Evolutionary conservation across 2,888 invertebrate species (phyloP).

Genomic region (Silvanus unidentatus): DNA sequence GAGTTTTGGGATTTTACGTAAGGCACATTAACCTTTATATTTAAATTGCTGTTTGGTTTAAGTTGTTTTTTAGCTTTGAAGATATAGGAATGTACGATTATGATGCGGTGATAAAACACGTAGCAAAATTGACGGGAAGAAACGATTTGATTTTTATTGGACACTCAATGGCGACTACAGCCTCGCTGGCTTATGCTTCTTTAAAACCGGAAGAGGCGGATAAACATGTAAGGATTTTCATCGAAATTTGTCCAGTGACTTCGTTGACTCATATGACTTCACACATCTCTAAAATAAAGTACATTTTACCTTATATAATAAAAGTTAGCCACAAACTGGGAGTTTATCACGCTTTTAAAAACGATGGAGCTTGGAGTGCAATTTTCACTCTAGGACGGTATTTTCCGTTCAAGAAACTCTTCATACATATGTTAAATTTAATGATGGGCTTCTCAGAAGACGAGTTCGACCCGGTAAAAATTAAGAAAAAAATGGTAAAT

Average conservation of each 20-base stretch:
- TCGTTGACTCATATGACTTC: conserved; percentile 8
- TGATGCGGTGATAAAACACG: conserved; percentile 11
- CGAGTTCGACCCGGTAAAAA: background rate
- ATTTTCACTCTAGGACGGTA: too few relatives aligned
- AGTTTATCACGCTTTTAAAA: too few relatives aligned
- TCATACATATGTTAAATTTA: too few relatives aligned
- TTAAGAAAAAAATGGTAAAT: too few relatives aligned
- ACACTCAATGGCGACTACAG: conserved; percentile 18
- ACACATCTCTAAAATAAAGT: background rate
- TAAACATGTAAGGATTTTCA: conserved; percentile 12
- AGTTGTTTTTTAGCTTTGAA: conserved; percentile 21
- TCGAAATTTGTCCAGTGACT: conserved; percentile 11
- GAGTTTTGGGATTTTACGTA: conserved; percentile 18
- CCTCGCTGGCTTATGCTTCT: conserved; percentile 15
- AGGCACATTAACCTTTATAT: too few relatives aligned
- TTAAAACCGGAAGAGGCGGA: conserved; percentile 12
- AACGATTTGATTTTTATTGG: conserved; percentile 14
- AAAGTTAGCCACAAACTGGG: background rate
- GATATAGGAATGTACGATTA: conserved; percentile 21
- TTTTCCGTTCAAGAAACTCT: too few relatives aligned
- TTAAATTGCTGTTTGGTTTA: too few relatives aligned
- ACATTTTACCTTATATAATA: background rate
- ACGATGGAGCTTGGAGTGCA: too few relatives aligned
- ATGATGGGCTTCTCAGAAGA: background rate
- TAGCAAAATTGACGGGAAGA: conserved; percentile 10